Conservation (phyloP, 2,797 vertebrate genomes). For the Crax fasciolata region DNA sequence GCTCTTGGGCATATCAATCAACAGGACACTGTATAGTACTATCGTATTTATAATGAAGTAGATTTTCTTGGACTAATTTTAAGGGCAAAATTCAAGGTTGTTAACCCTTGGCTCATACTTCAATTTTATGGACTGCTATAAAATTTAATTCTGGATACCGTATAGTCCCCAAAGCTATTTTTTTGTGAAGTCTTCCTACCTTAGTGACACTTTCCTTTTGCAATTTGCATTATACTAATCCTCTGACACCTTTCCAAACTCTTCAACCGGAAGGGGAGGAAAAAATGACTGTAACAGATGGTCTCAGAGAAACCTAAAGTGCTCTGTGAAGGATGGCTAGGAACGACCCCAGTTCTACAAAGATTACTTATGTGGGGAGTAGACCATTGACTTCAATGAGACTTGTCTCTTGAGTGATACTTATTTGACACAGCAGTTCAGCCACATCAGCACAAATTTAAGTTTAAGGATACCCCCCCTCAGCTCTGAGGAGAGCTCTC, state of each 20-base stretch:
- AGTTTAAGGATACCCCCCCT: constrained; percentile 22
- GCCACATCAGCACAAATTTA: constrained; percentile 56
- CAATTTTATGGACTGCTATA: constrained; percentile 78
- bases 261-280: constrained; percentile 41
- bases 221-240: constrained; percentile 62
- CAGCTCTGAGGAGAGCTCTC: not conserved
- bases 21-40: constrained; percentile 70
- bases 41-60: constrained; percentile 83
- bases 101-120: constrained; percentile 79
- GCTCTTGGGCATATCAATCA: constrained; percentile 87
- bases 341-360: constrained; percentile 31
- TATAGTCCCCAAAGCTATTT: constrained; percentile 67
- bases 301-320: constrained; percentile 56
- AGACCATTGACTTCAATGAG: constrained; percentile 48
- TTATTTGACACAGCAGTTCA: constrained; percentile 1
- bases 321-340: constrained; percentile 44
- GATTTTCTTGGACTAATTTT: constrained; percentile 81
- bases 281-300: constrained; percentile 46
- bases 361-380: constrained; percentile 39
- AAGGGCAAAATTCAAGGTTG: constrained; percentile 80
- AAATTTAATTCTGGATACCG: constrained; percentile 73
- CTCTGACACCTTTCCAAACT: constrained; percentile 57
- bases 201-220: not conserved
- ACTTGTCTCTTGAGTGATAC: not conserved
- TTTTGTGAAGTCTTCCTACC: constrained; percentile 57